Evolutionary conservation across 2,113 vertebrate genomes (phyloP), one percentile per base, ranked within the genome.

Genomic region (Candoia aspera): DNA sequence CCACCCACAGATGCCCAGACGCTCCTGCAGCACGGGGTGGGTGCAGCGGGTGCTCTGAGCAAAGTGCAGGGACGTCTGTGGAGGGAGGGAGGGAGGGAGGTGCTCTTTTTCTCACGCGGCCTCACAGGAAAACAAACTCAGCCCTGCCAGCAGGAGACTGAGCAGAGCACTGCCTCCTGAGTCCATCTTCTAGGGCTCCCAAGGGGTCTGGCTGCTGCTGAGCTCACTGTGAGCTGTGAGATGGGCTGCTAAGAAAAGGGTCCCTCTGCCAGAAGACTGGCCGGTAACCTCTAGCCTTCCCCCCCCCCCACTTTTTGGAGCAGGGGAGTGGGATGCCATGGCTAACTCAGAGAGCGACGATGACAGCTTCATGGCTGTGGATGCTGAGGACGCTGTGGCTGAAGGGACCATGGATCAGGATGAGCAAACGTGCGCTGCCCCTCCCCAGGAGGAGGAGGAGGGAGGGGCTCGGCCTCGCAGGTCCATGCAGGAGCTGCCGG

Each of bases 301-400:
- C 1, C n/a, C 83, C 6, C 60, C 84, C 90, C 68, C 89, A 84
- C 94, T 33, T 83, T 42, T 0, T 29, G 4, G 46, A 97, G 98
- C 95, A 93, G 84, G 90, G 90, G 79, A 96, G 97, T 97, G 97
- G 97, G 88, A 97, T 98, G 98, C 97, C 97, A 99, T 99, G 99
- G 99, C 99, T 97, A 98, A 97, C 93, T 98, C 98, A 0, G 98
- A 99, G 97, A 98, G 98, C 92, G 99, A 99, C 89, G 99, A 99
- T 96, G 98, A 99, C 83, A 97, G 97, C 92, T 98, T 99, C 96
- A 98, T 99, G 98, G 99, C 98, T 13, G 98, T 99, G 98, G 99
- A 99, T 93, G 97, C 98, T 1, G 99, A 99, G 95, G 99, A 99
- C 21, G 3, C 96, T 0, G 96, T 93, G 24, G 94, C 95, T 6